These are phyloP conservation scores for Agrypnus murinus DNA, from an alignment of 2,888 invertebrate species.

Conservation along the genomic window DNA sequence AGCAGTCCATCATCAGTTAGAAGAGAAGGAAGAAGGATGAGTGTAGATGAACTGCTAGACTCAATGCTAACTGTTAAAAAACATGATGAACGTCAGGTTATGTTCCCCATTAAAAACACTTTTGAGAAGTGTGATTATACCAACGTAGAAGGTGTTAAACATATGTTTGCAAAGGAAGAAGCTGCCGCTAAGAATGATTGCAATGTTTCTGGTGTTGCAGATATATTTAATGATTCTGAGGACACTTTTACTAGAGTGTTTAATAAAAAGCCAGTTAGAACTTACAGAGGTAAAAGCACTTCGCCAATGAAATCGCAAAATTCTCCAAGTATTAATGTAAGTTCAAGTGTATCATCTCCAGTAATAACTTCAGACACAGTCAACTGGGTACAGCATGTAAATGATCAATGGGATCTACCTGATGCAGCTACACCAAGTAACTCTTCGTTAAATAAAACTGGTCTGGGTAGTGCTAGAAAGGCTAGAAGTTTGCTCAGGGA, in stretches of 20 bases:
- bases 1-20: too few species aligned
- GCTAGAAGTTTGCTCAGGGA: too few species aligned
- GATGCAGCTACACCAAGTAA: not conserved
- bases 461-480: too few species aligned
- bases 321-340: not conserved
- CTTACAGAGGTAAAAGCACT: constrained; percentile 30
- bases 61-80: too few species aligned
- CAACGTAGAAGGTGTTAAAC: too few species aligned
- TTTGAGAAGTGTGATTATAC: too few species aligned
- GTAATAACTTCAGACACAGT: constrained; percentile 8
- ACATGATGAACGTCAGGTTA: too few species aligned
- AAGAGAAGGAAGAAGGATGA: too few species aligned
- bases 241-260: not conserved
- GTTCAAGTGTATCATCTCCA: not conserved
- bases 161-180: constrained; percentile 41
- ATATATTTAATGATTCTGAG: constrained; percentile 2
- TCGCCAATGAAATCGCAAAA: constrained; percentile 10
- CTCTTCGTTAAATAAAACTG: too few species aligned
- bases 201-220: constrained; percentile 30
- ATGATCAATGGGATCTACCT: not conserved
- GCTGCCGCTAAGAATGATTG: not conserved
- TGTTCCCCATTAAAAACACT: too few species aligned
- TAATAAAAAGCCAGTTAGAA: constrained; percentile 21
- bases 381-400: constrained; percentile 22
- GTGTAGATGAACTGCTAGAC: too few species aligned